phyloP scores from a whole-genome alignment of 2,797 vertebrate species.

The Limnodromus scolopaceus region DNA sequence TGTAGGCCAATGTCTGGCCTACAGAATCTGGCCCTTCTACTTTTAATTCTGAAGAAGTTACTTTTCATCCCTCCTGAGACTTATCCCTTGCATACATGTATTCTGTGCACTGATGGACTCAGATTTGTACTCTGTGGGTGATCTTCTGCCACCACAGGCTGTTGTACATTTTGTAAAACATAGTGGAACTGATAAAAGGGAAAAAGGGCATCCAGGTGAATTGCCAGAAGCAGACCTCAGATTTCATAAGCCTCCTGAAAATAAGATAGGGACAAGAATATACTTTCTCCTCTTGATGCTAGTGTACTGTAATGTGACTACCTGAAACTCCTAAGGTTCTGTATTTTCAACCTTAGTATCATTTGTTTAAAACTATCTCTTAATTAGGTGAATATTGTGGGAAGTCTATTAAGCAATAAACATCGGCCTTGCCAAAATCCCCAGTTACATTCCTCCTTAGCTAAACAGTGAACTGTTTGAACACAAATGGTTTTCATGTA shows the following conservation, averaged over 20 bases:
- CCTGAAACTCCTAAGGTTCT: background rate
- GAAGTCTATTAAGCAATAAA: background rate
- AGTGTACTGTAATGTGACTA: background rate
- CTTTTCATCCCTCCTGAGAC: background rate
- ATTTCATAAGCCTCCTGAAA: constrained; percentile 47
- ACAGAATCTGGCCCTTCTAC: background rate
- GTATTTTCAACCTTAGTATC: background rate
- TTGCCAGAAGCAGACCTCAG: constrained; percentile 41
- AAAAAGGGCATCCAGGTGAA: constrained; percentile 44
- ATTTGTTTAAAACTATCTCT: background rate
- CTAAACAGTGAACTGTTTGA: background rate
- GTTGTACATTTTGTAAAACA: constrained; percentile 47
- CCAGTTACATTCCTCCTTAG: background rate
- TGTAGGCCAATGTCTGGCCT: background rate
- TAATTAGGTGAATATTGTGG: background rate
- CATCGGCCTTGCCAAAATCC: background rate
- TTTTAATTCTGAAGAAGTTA: constrained; percentile 28
- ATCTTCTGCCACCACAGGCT: background rate
- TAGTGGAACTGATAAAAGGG: constrained; percentile 47
- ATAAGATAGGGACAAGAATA: constrained; percentile 14
- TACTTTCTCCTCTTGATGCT: background rate
- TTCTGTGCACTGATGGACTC: background rate
- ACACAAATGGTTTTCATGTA: background rate
- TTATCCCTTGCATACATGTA: background rate
- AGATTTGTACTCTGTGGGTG: constrained; percentile 29